phyloP scores from a whole-genome alignment of 2,888 invertebrate species.

The Ectropis crepuscularia region DNA sequence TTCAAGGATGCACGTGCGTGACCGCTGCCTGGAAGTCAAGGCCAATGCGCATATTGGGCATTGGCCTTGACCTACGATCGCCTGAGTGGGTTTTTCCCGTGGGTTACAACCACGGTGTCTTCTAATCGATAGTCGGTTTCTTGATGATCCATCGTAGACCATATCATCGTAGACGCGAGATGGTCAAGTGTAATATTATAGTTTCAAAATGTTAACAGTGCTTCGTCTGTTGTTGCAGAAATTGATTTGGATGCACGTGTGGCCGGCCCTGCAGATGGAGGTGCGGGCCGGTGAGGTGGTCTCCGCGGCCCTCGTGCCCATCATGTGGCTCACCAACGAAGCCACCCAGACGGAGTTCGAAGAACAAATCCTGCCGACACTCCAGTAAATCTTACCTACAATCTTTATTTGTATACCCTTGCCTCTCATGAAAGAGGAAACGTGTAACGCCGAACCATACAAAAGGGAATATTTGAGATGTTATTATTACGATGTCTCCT shows the following conservation, averaged over 20 bases:
- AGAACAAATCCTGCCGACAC: constrained; percentile 91
- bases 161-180: background rate
- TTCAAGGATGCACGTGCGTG: too few relatives aligned
- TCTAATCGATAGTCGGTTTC: too few relatives aligned
- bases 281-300: constrained; percentile 94
- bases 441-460: too few relatives aligned
- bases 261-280: constrained; percentile 95
- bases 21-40: too few relatives aligned
- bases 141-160: background rate
- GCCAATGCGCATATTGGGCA: too few relatives aligned
- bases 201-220: background rate
- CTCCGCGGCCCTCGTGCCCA: constrained; percentile 93
- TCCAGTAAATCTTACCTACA: constrained; percentile 86
- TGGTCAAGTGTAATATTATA: background rate
- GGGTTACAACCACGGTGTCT: too few relatives aligned
- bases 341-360: constrained; percentile 92
- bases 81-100: too few relatives aligned
- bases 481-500: too few relatives aligned
- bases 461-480: too few relatives aligned
- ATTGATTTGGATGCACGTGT: constrained; percentile 97
- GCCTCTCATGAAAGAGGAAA: too few relatives aligned
- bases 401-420: background rate
- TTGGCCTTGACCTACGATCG: too few relatives aligned
- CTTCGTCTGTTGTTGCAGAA: constrained; percentile 87
- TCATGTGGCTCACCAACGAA: constrained; percentile 92